These are phyloP conservation scores for Plagiodera versicolora DNA, from an alignment of 2,888 invertebrate species.

Conservation along the genomic window DNA sequence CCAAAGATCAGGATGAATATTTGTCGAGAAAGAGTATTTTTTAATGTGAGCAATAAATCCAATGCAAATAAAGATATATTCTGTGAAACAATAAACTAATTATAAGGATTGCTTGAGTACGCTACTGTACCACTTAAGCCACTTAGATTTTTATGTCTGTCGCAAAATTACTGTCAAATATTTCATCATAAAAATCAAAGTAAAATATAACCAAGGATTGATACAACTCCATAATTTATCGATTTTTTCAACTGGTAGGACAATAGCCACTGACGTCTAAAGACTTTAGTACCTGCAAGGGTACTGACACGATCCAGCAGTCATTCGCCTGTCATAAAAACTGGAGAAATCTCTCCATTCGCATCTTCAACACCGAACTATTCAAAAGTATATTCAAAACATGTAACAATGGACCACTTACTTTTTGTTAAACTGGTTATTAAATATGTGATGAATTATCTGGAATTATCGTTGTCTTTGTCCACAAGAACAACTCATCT, in stretches of 20 bases:
- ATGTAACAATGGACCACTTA: neutral
- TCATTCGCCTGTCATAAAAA: conserved; percentile 21
- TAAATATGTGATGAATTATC: neutral
- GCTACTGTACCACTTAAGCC: conserved; percentile 13
- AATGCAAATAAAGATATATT: neutral
- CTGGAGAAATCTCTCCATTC: neutral
- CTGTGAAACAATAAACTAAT: neutral
- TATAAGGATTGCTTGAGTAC: neutral
- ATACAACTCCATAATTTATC: conserved; percentile 25
- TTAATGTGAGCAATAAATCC: neutral
- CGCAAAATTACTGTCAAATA: conserved; percentile 24
- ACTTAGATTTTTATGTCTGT: conserved; percentile 19
- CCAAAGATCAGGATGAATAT: too few relatives aligned
- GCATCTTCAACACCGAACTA: neutral
- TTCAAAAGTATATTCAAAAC: neutral
- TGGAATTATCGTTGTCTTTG: too few relatives aligned
- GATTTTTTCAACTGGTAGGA: conserved; percentile 18
- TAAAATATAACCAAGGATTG: conserved; percentile 23
- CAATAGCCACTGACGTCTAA: conserved; percentile 22
- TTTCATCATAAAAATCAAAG: conserved; percentile 25
- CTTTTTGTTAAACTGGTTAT: neutral
- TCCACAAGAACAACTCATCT: neutral
- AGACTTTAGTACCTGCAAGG: conserved; percentile 24
- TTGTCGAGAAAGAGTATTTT: too few relatives aligned
- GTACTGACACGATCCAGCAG: conserved; percentile 21